phyloP scores from a whole-genome alignment of 1,140 invertebrate genomes.

The Cyclargus thomasi region DNA sequence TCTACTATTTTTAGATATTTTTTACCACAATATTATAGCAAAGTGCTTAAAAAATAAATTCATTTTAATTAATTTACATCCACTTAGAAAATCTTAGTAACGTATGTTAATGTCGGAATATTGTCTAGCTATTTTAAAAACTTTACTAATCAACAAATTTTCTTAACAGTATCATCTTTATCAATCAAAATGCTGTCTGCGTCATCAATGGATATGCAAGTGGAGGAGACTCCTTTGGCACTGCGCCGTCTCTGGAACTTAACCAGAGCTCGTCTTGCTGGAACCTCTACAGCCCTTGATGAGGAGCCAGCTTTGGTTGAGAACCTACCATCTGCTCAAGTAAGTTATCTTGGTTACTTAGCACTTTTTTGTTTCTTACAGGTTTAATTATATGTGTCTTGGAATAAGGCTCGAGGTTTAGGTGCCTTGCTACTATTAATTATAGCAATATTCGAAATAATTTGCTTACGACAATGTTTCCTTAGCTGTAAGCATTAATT shows the following conservation, averaged over 20 bases:
- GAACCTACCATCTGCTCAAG: constrained; percentile 61
- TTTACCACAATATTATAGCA: too few species aligned
- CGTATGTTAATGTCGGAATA: too few species aligned
- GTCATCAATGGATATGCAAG: constrained; percentile 60
- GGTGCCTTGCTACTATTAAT: too few species aligned
- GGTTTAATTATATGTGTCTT: background rate
- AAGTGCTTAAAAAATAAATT: too few species aligned
- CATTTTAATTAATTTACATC: too few species aligned
- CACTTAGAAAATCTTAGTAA: too few species aligned
- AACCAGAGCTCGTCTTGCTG: constrained; percentile 65
- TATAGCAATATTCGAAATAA: too few species aligned
- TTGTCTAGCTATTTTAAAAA: background rate
- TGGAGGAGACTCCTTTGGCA: constrained; percentile 61
- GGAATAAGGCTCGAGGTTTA: too few species aligned
- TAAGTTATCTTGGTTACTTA: constrained; percentile 30
- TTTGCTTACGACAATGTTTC: background rate
- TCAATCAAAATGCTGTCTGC: constrained; percentile 60
- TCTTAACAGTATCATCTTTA: background rate
- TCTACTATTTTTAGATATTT: background rate
- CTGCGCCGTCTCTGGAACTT: constrained; percentile 69
- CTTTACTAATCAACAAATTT: background rate
- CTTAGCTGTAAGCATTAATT: too few species aligned
- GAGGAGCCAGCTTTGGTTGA: constrained; percentile 57
- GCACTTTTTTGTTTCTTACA: background rate
- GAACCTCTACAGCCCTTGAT: constrained; percentile 55